Conservation (phyloP, 2,797 vertebrate genomes). For the Saguinus oedipus region DNA sequence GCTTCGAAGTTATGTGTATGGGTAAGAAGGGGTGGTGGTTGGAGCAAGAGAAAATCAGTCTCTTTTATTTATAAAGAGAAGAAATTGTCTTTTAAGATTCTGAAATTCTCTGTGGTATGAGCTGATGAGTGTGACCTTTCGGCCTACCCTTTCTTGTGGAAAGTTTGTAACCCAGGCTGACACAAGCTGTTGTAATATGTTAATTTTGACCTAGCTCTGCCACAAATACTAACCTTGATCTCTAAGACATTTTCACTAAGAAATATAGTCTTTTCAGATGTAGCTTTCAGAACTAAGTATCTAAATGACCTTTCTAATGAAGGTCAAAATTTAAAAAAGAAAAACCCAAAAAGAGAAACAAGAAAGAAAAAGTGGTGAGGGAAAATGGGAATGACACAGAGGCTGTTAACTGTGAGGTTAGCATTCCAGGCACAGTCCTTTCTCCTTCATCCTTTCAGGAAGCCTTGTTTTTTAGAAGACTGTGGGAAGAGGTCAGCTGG, state of each 20-base stretch:
- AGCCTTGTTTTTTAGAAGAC: neutral
- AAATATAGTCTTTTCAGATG: slow-evolving; percentile 70
- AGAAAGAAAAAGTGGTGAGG: neutral
- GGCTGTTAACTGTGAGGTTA: slow-evolving; percentile 51
- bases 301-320: slow-evolving; percentile 74
- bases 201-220: slow-evolving; percentile 81
- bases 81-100: slow-evolving; percentile 58
- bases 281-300: slow-evolving; percentile 64
- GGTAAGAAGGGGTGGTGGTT: neutral
- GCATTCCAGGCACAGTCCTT: rapidly evolving
- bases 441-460: slow-evolving; percentile 9
- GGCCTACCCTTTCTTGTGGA: slow-evolving; percentile 65
- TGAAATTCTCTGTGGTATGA: slow-evolving; percentile 35
- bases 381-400: slow-evolving; percentile 52
- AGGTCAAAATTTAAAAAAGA: slow-evolving; percentile 73
- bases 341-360: slow-evolving; percentile 25
- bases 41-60: slow-evolving; percentile 34
- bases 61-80: slow-evolving; percentile 74
- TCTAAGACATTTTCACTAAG: slow-evolving; percentile 76
- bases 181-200: slow-evolving; percentile 81
- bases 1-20: neutral
- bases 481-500: neutral
- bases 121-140: slow-evolving; percentile 83
- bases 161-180: slow-evolving; percentile 80
- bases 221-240: slow-evolving; percentile 80